These are phyloP conservation scores for Furcula furcula DNA, from an alignment of 2,888 invertebrate genomes.

Conservation along the genomic window DNA sequence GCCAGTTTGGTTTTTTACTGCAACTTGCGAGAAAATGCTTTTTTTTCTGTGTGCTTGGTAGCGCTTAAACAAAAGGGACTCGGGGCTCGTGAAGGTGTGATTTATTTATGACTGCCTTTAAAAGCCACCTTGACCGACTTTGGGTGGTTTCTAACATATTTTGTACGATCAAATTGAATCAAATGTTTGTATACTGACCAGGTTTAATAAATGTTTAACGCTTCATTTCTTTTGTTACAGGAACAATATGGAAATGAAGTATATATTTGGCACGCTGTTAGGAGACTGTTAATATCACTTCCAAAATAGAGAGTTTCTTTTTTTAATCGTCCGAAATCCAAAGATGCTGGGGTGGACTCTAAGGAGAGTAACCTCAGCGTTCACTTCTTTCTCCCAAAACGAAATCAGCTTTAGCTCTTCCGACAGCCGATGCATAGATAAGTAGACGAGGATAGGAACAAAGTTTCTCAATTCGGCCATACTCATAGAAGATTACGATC, in stretches of 20 bases:
- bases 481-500: conserved; percentile 30
- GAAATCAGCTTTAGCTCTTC: conserved; percentile 68
- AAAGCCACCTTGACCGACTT: conserved; percentile 67
- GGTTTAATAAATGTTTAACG: conserved; percentile 47
- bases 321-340: conserved; percentile 54
- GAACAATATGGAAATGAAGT: conserved; percentile 66
- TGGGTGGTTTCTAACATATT: conserved; percentile 59
- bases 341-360: conserved; percentile 80
- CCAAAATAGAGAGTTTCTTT: conserved; percentile 41
- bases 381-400: conserved; percentile 47
- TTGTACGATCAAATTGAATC: conserved; percentile 39
- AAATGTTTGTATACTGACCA: conserved; percentile 41
- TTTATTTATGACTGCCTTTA: conserved; percentile 76
- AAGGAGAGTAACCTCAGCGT: conserved; percentile 65
- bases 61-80: conserved; percentile 78
- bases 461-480: conserved; percentile 43
- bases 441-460: conserved; percentile 56
- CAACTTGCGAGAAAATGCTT: conserved; percentile 67
- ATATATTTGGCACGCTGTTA: conserved; percentile 38
- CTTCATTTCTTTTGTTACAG: conserved; percentile 69
- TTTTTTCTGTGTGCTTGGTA: conserved; percentile 73
- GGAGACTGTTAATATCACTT: conserved; percentile 41
- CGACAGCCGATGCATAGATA: conserved; percentile 78
- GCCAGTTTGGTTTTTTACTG: conserved; percentile 55
- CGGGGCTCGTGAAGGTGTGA: conserved; percentile 74